Conservation (phyloP, 2,888 invertebrate species). For the Formica aserva region DNA sequence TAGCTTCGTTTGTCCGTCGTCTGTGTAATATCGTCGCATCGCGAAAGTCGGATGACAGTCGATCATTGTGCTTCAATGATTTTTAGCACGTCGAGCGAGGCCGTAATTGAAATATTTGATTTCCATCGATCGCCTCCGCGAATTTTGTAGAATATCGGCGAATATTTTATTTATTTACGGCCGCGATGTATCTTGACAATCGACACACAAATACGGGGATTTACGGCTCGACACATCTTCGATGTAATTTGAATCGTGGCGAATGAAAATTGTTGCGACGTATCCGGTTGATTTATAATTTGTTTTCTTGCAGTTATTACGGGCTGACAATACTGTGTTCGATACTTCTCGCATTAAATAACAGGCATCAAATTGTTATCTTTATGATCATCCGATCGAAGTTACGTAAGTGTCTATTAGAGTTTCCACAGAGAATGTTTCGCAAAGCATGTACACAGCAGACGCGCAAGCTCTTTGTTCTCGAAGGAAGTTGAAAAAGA, state of each 20-base stretch:
- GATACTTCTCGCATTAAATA: not conserved
- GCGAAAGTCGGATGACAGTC: not conserved
- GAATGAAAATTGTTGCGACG: not conserved
- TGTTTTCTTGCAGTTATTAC: not conserved
- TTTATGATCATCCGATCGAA: not conserved
- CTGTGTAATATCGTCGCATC: not conserved
- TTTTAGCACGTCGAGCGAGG: conserved; percentile 13
- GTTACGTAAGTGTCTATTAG: conserved; percentile 28
- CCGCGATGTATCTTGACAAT: not conserved
- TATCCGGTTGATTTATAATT: not conserved
- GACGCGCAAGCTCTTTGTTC: not conserved
- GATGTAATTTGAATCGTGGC: not conserved
- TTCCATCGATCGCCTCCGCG: not conserved
- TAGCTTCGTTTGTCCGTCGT: conserved; percentile 9
- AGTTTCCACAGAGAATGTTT: not conserved
- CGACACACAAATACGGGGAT: not conserved
- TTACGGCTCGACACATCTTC: not conserved
- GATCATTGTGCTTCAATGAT: conserved; percentile 26
- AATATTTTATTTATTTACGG: conserved; percentile 41
- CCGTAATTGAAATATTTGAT: conserved; percentile 35
- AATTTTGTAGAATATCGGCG: conserved; percentile 13
- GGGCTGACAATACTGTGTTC: not conserved
- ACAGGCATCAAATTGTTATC: conserved; percentile 21
- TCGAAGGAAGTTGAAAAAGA: conserved; percentile 33
- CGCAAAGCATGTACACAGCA: not conserved